phyloP scores from a whole-genome alignment of 2,113 vertebrate genomes.

The Isichthys henryi region DNA sequence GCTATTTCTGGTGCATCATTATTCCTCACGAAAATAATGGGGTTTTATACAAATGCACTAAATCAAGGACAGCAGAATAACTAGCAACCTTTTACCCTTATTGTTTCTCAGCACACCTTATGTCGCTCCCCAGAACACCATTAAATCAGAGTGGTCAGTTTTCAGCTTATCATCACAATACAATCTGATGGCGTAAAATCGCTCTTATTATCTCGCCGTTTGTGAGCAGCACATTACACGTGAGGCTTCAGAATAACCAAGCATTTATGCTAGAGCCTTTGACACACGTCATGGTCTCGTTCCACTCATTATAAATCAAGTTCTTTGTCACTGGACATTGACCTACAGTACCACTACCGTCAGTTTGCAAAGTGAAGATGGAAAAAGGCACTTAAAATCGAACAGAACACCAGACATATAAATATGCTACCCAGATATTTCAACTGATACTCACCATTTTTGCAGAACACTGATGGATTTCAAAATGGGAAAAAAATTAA shows the following conservation, averaged over 20 bases:
- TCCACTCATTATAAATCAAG: neutral
- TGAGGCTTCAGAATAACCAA: neutral
- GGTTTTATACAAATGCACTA: slow-evolving; percentile 9
- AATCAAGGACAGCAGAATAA: neutral
- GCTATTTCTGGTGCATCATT: slow-evolving; percentile 5
- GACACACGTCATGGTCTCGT: neutral
- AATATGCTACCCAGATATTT: neutral
- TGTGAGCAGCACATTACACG: neutral
- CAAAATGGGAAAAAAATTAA: neutral
- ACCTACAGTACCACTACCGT: neutral
- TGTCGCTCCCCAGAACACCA: neutral
- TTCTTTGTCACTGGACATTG: neutral
- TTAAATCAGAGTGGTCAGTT: neutral
- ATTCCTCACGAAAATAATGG: slow-evolving; percentile 11
- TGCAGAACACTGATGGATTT: neutral
- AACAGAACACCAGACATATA: neutral
- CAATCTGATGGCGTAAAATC: neutral
- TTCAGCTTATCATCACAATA: neutral
- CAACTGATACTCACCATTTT: neutral
- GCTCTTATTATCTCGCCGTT: neutral
- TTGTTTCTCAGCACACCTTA: neutral
- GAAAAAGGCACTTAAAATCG: neutral
- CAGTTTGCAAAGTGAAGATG: neutral
- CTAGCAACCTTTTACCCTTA: neutral
- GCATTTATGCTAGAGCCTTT: neutral